Percentiles rank a stretch among this genome's conserved stretches.
These are phyloP conservation scores for Seira ritae DNA, from an alignment of 2,888 invertebrate genomes.

Conservation along the genomic window DNA sequence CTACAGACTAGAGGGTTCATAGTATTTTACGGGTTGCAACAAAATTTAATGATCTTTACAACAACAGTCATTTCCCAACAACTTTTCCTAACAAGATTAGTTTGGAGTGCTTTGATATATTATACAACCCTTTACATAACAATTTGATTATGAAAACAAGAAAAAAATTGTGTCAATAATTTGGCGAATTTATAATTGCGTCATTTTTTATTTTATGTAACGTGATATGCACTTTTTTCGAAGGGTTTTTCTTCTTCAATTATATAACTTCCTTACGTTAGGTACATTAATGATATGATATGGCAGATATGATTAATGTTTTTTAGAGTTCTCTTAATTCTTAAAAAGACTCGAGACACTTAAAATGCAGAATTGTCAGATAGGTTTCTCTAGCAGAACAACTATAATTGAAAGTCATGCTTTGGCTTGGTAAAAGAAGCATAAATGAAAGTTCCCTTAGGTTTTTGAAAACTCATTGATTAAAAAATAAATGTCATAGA, in stretches of 20 bases:
- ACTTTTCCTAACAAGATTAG: not conserved
- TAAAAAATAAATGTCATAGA: too few species aligned
- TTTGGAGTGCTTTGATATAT: not conserved
- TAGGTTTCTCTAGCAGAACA: too few species aligned
- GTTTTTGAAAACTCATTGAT: too few species aligned
- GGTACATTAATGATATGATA: conserved; percentile 70
- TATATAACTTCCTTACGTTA: conserved; percentile 18
- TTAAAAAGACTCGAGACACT: too few species aligned
- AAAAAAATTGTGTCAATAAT: not conserved
- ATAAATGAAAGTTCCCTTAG: too few species aligned
- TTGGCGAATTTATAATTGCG: not conserved
- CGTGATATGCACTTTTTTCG: not conserved
- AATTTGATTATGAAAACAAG: not conserved
- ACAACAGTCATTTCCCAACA: not conserved
- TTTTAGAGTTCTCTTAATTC: not conserved
- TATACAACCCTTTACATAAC: not conserved
- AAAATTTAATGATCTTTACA: too few species aligned
- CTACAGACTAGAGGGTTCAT: too few species aligned
- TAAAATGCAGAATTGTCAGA: too few species aligned
- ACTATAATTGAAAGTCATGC: too few species aligned
- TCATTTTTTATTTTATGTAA: conserved; percentile 8
- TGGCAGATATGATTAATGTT: conserved; percentile 36
- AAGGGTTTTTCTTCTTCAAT: not conserved
- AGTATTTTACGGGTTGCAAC: too few species aligned
- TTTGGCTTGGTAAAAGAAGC: too few species aligned